phyloP scores from a whole-genome alignment of 2,113 vertebrate species.

The Parus major region DNA sequence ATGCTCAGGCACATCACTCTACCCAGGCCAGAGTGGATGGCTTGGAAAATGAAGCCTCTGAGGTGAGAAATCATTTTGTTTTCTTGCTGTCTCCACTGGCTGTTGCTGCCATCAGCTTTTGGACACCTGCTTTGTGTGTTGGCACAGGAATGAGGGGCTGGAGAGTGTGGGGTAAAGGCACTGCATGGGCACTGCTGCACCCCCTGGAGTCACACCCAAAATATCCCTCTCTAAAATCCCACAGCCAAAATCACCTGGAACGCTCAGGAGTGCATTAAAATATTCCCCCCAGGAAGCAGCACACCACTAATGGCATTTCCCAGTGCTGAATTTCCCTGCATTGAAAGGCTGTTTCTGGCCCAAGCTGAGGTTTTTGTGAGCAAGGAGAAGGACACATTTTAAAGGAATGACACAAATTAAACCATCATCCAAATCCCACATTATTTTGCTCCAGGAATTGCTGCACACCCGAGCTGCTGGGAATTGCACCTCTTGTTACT shows the following conservation, averaged over 20 bases:
- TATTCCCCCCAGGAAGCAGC: neutral
- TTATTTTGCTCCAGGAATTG: neutral
- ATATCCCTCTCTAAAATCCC: neutral
- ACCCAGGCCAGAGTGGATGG: conserved; percentile 66
- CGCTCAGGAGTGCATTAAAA: neutral
- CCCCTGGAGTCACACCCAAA: neutral
- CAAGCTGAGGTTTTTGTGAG: neutral
- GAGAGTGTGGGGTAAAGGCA: neutral
- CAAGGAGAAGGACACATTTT: neutral
- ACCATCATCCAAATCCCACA: neutral
- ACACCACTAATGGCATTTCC: neutral
- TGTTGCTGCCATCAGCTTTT: neutral
- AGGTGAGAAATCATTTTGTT: conserved; percentile 61
- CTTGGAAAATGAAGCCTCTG: conserved; percentile 77
- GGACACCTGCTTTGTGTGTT: neutral
- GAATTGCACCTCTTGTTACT: neutral
- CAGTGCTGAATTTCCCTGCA: neutral
- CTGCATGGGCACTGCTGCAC: neutral
- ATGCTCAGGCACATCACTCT: conserved; percentile 73
- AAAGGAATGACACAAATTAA: neutral
- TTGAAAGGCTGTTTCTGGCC: neutral
- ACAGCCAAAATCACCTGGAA: accelerated
- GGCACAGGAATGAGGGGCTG: neutral
- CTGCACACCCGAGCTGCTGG: neutral
- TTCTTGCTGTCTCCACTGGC: neutral